Base-by-base conservation (phyloP, 2,113 vertebrate species). In the Hydrochoerus hydrochaeris region DNA sequence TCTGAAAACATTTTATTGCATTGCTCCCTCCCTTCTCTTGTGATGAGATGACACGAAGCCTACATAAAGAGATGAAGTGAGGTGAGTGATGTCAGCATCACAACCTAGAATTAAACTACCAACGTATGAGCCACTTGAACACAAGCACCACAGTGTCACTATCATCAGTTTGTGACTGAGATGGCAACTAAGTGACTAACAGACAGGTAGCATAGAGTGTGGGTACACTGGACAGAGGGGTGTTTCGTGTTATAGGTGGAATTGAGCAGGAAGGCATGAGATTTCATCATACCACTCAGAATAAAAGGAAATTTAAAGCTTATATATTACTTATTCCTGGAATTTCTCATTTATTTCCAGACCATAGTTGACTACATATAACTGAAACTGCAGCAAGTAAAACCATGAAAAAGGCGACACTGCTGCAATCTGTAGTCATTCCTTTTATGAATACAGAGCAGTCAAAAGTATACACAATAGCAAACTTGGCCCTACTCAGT, bases 391-490 rank as follows among this genome's bases (percentile, higher is more conserved):
- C 38, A 77, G 73, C 46, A 49, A 63, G 28, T 11, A 12, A 85
- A 85, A 63, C 38, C 9, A 49, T 49, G 10, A n/a, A 49, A 62
- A 49, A 73, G 44, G 16, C 22, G 6, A 16, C 10, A 38, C 41
- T 92, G 12, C 41, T 62, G 26, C 38, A 28, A 82, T 77, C 63
- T 46, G 4, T 89, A 69, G 49, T 83, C 26, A 62, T 93, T 41
- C 71, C n/a, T 44, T 77, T 80, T 92, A 95, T 73, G 63, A 96
- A 85, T 82, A 92, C 57, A 82, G 60, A 92, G 85, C 19, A 81
- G 32, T 12, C 14, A 10, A 67, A 90, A 75, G 71, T 22, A n/a
- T n/a, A 88, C 49, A 91, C 71, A 85, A 35, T 32, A 84, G 44
- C 73, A 65, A 32, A 8, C 73, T 67, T 77, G 38, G 30, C 46